Conservation (phyloP, 2,888 invertebrate genomes). For the Apoderus coryli region DNA sequence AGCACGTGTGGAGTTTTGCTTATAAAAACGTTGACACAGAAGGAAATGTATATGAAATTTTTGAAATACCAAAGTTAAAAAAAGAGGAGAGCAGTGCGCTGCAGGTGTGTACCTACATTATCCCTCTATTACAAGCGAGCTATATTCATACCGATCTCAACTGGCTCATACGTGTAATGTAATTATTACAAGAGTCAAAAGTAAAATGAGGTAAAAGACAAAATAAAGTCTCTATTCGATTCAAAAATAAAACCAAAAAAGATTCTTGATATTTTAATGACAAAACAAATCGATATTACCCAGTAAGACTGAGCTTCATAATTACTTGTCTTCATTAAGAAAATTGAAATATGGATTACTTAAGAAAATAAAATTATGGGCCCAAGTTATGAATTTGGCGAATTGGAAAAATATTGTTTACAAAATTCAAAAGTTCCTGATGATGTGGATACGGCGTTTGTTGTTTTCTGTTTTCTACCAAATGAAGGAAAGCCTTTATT, state of each 20-base stretch:
- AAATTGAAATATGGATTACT: constrained; percentile 11
- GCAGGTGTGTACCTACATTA: no score
- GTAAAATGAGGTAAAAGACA: constrained; percentile 10
- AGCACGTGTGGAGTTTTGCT: no score
- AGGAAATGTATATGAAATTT: no score
- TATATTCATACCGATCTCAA: constrained; percentile 12
- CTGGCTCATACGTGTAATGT: constrained; percentile 10
- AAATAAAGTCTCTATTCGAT: constrained; percentile 12
- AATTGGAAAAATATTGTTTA: constrained; percentile 11
- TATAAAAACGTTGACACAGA: no score
- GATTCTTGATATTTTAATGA: constrained; percentile 11
- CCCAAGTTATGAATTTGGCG: constrained; percentile 11
- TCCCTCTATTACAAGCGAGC: neutral
- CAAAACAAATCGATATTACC: constrained; percentile 11
- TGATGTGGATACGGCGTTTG: constrained; percentile 10
- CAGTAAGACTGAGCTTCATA: constrained; percentile 11
- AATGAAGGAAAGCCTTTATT: constrained; percentile 11
- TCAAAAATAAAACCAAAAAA: constrained; percentile 14
- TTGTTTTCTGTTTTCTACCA: constrained; percentile 6
- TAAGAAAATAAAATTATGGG: no score
- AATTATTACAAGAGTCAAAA: constrained; percentile 8
- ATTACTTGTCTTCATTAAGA: constrained; percentile 13
- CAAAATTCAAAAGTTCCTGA: constrained; percentile 10
- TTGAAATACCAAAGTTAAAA: no score
- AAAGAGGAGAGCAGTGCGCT: no score